Base-by-base conservation (phyloP, 2,888 invertebrate genomes). In the Thymelicus sylvestris region DNA sequence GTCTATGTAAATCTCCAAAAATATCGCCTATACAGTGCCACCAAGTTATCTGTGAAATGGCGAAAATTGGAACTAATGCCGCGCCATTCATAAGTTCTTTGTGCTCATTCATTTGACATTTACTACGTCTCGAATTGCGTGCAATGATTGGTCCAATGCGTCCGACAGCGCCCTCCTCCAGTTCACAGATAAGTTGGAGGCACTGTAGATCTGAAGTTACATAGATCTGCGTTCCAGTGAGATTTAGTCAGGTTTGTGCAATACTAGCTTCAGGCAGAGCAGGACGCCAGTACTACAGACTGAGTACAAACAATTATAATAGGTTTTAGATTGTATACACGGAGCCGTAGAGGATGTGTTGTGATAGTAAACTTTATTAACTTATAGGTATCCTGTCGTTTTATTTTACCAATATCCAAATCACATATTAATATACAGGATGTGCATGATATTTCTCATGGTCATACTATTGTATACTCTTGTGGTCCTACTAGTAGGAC, bases 251-350 rank as follows among this genome's bases (percentile, higher is more conserved):
- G 50, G 62, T 55, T 48, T 55, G 72, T 73, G 73, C 74, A 75
- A 71, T 69, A 55, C 65, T 24, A 47, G 68, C 57, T 57, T 57
- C n/a, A 50, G 19, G 57, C 69, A 57, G 41, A 50, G 47, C 79
- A 81, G 82, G 83, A 83, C 82, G 85, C 31, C 31, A 31, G 31
- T 31, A 81, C 78, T 75, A 81, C 80, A 81, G 88, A 88, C 87
- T 87, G 87, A 87, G 87, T 88, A 87, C 87, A 87, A 86, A 85
- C 73, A 79, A 82, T 79, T 79, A 78, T 82, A 76, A 78, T 71
- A 71, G 70, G 70, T 63, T 66, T 78, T 78, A 78, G 76, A 76
- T 74, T 66, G 74, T 78, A 74, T 76, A 76, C 73, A 77, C 71
- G 76, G 70, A 55, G 59, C 31, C 73, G 70, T 75, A 74, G 74